These are phyloP conservation scores for Mola mola DNA, from an alignment of 2,113 vertebrate genomes.

Conservation along the genomic window DNA sequence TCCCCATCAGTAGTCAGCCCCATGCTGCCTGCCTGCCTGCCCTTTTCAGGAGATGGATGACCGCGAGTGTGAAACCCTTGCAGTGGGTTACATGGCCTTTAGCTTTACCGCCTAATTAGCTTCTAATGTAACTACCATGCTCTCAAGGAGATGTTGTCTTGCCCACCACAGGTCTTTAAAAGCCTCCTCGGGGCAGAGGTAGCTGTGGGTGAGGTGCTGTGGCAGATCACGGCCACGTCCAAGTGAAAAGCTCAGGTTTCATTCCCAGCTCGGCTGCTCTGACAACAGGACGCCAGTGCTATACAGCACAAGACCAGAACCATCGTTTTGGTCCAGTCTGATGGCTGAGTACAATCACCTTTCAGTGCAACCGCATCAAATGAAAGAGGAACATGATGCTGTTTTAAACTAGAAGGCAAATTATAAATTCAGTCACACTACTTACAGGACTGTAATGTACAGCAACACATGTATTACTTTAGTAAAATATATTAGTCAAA, in stretches of 20 bases:
- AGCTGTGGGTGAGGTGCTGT: conserved; percentile 65
- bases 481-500: too few relatives aligned
- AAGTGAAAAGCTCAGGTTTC: conserved; percentile 53
- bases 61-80: conserved; percentile 67
- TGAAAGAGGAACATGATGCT: neutral
- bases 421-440: too few relatives aligned
- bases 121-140: conserved; percentile 79
- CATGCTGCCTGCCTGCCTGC: conserved; percentile 23
- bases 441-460: too few relatives aligned
- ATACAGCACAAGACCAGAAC: conserved; percentile 4
- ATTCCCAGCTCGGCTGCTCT: conserved; percentile 60
- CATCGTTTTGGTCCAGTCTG: neutral
- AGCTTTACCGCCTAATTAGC: conserved; percentile 81
- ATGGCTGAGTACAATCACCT: too few relatives aligned
- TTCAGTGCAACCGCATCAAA: neutral
- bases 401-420: too few relatives aligned
- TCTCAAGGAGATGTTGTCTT: conserved; percentile 81
- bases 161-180: conserved; percentile 78
- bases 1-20: conserved; percentile 18
- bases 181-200: conserved; percentile 79
- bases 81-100: conserved; percentile 76
- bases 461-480: too few relatives aligned
- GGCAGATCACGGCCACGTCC: conserved; percentile 48
- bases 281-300: conserved; percentile 26
- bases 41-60: conserved; percentile 75